Evolutionary conservation across 2,113 vertebrate species (phyloP).

Genomic region (Natator depressus): DNA sequence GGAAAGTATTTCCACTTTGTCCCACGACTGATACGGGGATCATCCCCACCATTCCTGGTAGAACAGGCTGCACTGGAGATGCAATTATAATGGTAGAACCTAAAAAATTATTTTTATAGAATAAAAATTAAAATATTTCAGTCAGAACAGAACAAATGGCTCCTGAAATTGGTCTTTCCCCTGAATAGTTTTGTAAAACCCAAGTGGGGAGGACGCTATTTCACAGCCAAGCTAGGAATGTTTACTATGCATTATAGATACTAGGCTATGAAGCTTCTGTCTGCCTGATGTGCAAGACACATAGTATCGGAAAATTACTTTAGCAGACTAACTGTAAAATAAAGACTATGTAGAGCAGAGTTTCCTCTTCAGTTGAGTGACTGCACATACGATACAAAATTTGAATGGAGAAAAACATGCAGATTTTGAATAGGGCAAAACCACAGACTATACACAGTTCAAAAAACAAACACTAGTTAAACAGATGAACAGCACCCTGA

Average conservation of each 20-base stretch:
- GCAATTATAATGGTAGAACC: slow-evolving; percentile 92
- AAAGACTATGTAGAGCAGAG: neutral
- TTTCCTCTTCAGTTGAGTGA: neutral
- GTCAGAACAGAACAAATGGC: neutral
- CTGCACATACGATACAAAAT: neutral
- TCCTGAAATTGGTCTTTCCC: neutral
- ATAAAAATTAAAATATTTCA: neutral
- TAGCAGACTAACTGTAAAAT: neutral
- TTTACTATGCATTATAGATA: neutral
- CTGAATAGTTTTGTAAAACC: neutral
- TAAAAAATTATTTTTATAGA: slow-evolving; percentile 62
- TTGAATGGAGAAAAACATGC: neutral
- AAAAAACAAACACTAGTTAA: neutral
- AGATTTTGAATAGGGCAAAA: neutral
- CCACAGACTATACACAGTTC: neutral
- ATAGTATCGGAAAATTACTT: neutral
- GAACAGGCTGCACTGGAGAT: slow-evolving; percentile 89
- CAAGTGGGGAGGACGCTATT: neutral
- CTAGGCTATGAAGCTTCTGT: rapidly evolving
- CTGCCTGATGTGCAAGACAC: rapidly evolving
- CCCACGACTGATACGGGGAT: slow-evolving; percentile 92
- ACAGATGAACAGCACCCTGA: neutral
- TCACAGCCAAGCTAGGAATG: neutral
- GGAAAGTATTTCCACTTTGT: slow-evolving; percentile 82
- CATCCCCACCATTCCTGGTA: slow-evolving; percentile 89